Evolutionary conservation across 2,797 vertebrate genomes (phyloP).

Genomic region (Ataeniobius toweri): DNA sequence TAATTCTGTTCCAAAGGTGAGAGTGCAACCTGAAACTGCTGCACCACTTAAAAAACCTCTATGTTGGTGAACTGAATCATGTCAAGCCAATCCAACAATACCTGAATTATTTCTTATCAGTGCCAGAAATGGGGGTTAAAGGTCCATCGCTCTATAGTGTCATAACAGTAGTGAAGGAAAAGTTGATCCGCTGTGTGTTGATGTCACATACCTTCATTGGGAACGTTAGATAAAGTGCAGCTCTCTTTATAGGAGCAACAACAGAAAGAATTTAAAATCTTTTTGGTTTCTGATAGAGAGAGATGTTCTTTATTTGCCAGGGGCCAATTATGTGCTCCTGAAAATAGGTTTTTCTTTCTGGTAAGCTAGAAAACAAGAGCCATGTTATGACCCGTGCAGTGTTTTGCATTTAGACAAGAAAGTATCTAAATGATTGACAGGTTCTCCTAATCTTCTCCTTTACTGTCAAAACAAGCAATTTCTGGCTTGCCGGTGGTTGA

Average conservation of each 20-base stretch:
- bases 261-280: constrained; percentile 17
- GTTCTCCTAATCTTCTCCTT: constrained; percentile 31
- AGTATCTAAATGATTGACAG: constrained; percentile 35
- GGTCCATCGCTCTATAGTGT: constrained; percentile 13
- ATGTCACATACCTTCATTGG: constrained; percentile 21
- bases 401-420: constrained; percentile 26
- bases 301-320: constrained; percentile 45
- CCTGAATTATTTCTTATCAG: constrained; percentile 43
- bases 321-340: constrained; percentile 24
- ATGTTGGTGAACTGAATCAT: constrained; percentile 54
- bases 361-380: constrained; percentile 16
- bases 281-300: constrained; percentile 27
- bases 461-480: constrained; percentile 45
- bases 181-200: constrained; percentile 35
- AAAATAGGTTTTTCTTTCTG: constrained; percentile 24
- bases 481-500: constrained; percentile 61
- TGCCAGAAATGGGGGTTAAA: constrained; percentile 27
- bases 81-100: constrained; percentile 32
- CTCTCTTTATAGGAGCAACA: constrained; percentile 27
- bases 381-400: constrained; percentile 8
- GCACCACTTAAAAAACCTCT: constrained; percentile 29
- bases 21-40: constrained; percentile 17
- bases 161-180: constrained; percentile 15
- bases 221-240: constrained; percentile 25
- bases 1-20: constrained; percentile 39